Evolutionary conservation across 1,140 invertebrate genomes (phyloP).

Genomic region (Drosophila elegans): DNA sequence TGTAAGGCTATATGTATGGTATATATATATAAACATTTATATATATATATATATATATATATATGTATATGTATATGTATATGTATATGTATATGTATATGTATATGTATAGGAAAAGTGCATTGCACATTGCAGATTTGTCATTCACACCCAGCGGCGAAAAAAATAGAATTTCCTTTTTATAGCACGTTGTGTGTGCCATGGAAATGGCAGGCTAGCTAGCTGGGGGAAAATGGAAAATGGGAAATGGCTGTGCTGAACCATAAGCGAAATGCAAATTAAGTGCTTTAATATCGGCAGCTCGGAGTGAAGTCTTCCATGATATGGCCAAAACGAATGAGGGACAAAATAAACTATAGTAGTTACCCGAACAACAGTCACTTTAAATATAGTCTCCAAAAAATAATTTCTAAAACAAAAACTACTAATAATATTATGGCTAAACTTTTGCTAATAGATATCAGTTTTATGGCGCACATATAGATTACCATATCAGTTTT

Average conservation of each 20-base stretch:
- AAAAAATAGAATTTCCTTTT: slow-evolving; percentile 26
- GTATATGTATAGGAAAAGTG: slow-evolving; percentile 19
- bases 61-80: not conserved
- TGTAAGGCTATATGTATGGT: not conserved
- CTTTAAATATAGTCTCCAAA: not conserved
- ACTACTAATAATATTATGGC: no score
- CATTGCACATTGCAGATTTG: slow-evolving; percentile 57
- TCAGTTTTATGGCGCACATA: no score
- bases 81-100: not conserved
- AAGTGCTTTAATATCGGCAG: slow-evolving; percentile 45
- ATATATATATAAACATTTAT: not conserved
- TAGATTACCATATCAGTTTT: no score
- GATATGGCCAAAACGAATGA: slow-evolving; percentile 10
- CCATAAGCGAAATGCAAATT: slow-evolving; percentile 49
- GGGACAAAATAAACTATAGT: not conserved
- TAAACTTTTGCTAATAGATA: no score
- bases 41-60: not conserved
- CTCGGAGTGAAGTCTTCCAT: slow-evolving; percentile 35
- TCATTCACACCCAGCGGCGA: slow-evolving; percentile 44
- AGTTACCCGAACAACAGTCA: not conserved
- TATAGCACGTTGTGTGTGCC: slow-evolving; percentile 21
- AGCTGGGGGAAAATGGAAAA: not conserved
- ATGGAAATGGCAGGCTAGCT: slow-evolving; percentile 40
- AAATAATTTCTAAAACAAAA: not conserved
- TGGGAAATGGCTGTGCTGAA: slow-evolving; percentile 15